Percentiles rank a stretch among this genome's conserved stretches.
Evolutionary conservation across 2,797 vertebrate species (phyloP).

Genomic region (Aratinga solstitialis): DNA sequence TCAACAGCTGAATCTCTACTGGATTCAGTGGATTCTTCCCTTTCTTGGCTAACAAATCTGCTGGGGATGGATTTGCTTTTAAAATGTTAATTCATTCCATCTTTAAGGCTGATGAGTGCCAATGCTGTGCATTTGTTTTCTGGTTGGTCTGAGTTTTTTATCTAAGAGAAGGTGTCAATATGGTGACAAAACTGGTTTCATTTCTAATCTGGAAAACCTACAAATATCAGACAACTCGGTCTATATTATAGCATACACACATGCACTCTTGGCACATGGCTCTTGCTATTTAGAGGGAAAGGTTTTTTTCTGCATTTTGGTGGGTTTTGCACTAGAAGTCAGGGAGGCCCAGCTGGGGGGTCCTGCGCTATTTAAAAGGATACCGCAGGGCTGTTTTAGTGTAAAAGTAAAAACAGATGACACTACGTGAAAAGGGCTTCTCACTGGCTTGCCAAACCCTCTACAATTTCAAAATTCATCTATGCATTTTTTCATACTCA

Average conservation of each 20-base stretch:
- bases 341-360: conserved; percentile 51
- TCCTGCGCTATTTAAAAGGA: conserved; percentile 26
- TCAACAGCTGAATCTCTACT: background rate
- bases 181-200: background rate
- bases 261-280: background rate
- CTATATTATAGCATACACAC: background rate
- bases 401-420: conserved; percentile 62
- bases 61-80: background rate
- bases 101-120: background rate
- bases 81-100: background rate
- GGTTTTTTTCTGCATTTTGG: background rate
- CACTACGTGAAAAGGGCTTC: conserved; percentile 12
- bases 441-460: conserved; percentile 37
- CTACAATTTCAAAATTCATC: background rate
- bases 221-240: background rate
- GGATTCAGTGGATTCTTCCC: background rate
- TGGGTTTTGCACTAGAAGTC: conserved; percentile 3
- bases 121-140: background rate
- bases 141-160: background rate
- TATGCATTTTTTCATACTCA: background rate
- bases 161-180: background rate
- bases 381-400: background rate
- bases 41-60: background rate
- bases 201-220: background rate
- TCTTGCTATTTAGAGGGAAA: background rate